Evolutionary conservation across 2,797 vertebrate genomes (phyloP).

Genomic region (Avahi laniger): DNA sequence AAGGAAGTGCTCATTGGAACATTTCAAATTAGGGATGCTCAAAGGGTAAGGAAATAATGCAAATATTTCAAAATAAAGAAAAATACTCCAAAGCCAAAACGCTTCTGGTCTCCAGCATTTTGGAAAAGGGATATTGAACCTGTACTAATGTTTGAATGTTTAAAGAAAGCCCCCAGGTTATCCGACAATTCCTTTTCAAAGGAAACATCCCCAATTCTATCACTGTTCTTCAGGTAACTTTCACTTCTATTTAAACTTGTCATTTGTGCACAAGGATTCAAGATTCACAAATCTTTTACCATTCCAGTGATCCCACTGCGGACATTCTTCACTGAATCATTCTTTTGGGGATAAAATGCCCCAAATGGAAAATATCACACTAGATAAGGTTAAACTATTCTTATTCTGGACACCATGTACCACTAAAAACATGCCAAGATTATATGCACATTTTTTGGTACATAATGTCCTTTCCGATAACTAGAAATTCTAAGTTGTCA

Average conservation of each 20-base stretch:
- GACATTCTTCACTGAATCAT: not conserved
- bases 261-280: not conserved
- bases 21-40: not conserved
- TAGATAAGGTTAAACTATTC: not conserved
- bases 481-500: not conserved
- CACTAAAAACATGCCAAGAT: not conserved
- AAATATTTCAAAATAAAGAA: not conserved
- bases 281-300: not conserved
- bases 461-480: not conserved
- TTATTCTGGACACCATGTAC: not conserved
- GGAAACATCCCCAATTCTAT: not conserved
- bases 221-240: not conserved
- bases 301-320: not conserved
- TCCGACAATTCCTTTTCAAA: not conserved
- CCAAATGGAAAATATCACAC: not conserved
- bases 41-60: not conserved
- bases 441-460: not conserved
- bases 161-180: not conserved
- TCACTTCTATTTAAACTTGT: not conserved
- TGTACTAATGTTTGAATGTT: not conserved
- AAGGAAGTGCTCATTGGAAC: not conserved
- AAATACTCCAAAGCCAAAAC: not conserved
- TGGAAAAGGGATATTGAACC: not conserved
- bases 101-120: not conserved
- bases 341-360: not conserved